Evolutionary conservation across 2,888 invertebrate species (phyloP).

Genomic region (Venusia cambrica): DNA sequence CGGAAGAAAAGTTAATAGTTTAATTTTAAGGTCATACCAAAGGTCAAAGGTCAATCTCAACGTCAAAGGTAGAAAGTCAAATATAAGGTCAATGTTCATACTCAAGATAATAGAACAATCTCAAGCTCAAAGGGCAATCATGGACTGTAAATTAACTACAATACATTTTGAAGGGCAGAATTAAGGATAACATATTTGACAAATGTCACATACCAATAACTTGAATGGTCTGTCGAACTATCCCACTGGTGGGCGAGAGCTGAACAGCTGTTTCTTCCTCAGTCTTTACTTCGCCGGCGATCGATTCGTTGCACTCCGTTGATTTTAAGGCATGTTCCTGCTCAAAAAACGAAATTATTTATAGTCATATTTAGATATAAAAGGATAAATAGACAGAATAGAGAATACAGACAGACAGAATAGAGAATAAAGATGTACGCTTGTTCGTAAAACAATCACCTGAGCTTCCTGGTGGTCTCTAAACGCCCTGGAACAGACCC

Average conservation of each 20-base stretch:
- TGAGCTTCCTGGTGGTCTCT: slow-evolving; percentile 8
- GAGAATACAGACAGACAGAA: too few species aligned
- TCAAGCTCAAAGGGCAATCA: slow-evolving; percentile 4
- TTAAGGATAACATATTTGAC: too few species aligned
- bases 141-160: too few species aligned
- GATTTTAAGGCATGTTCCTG: slow-evolving; percentile 64
- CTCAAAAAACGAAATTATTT: slow-evolving; percentile 2
- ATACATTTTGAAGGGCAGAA: too few species aligned
- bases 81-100: slow-evolving; percentile 2
- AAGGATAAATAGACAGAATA: too few species aligned
- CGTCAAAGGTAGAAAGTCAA: not conserved
- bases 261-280: slow-evolving; percentile 51
- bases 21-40: too few species aligned
- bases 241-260: slow-evolving; percentile 68
- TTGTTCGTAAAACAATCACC: too few species aligned
- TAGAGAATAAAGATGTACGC: too few species aligned
- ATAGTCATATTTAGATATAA: too few species aligned
- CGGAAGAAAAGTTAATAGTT: too few species aligned
- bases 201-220: slow-evolving; percentile 47
- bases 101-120: not conserved
- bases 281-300: slow-evolving; percentile 50
- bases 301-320: slow-evolving; percentile 54
- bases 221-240: slow-evolving; percentile 48
- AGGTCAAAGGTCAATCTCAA: slow-evolving; percentile 2
- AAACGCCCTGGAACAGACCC: slow-evolving; percentile 42